Conservation (phyloP, 2,113 vertebrate genomes). For the Dipodomys spectabilis region DNA sequence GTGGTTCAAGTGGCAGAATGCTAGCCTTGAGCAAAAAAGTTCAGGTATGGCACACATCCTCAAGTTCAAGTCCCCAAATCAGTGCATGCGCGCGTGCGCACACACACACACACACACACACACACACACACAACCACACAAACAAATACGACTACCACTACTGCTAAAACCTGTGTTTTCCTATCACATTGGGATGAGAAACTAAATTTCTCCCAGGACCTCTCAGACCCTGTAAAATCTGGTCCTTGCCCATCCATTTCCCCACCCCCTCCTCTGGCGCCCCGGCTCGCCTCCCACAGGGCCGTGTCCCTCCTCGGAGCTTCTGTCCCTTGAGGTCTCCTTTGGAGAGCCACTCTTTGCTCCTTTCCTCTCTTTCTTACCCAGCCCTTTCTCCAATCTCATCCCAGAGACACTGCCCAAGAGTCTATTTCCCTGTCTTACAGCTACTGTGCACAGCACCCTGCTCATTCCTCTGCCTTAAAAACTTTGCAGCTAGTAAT, state of each 20-base stretch:
- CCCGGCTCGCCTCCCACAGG: too few relatives aligned
- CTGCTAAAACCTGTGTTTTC: background rate
- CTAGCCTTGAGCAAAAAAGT: too few relatives aligned
- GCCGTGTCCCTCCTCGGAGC: background rate
- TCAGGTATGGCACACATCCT: too few relatives aligned
- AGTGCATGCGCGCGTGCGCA: too few relatives aligned
- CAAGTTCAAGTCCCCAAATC: too few relatives aligned
- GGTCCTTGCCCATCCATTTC: background rate
- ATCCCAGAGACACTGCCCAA: background rate
- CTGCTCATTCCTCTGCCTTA: background rate
- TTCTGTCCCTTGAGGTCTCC: background rate
- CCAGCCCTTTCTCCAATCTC: background rate
- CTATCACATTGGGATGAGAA: background rate
- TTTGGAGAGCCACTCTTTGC: background rate
- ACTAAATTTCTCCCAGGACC: background rate
- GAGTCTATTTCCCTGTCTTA: background rate
- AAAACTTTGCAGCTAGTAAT: background rate
- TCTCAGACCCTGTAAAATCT: background rate
- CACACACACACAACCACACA: too few relatives aligned
- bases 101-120: too few relatives aligned
- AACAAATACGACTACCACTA: too few relatives aligned
- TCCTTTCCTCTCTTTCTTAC: background rate
- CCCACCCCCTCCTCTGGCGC: fast-evolving
- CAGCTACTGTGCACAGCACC: background rate
- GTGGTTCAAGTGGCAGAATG: too few relatives aligned